A percentile compares a stretch with the other conserved stretches of the same genome.
Evolutionary conservation across 2,797 vertebrate species (phyloP).

Genomic region (Simalia tracyae): DNA sequence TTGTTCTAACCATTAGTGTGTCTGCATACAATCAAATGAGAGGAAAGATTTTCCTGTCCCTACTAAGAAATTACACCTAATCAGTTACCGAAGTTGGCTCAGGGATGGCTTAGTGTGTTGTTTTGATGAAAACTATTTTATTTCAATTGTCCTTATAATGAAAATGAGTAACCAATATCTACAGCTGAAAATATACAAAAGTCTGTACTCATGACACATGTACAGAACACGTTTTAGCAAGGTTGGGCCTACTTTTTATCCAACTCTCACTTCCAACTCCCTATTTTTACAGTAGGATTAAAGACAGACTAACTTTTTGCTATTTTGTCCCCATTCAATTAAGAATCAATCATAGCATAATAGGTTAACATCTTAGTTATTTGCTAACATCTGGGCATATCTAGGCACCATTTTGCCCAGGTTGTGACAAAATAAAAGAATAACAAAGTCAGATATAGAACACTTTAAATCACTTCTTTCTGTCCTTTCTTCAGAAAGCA

Average conservation of each 20-base stretch:
- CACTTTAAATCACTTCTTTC: too few relatives aligned
- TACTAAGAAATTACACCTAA: slow-evolving; percentile 23
- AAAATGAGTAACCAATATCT: background rate
- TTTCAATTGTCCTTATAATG: slow-evolving; percentile 29
- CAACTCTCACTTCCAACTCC: background rate
- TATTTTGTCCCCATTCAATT: too few relatives aligned
- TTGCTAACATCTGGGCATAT: too few relatives aligned
- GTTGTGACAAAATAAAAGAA: too few relatives aligned
- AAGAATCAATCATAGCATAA: too few relatives aligned
- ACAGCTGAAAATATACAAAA: slow-evolving; percentile 15
- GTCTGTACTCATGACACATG: slow-evolving; percentile 14
- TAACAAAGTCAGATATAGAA: too few relatives aligned
- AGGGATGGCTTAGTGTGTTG: slow-evolving; percentile 16
- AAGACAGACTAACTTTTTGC: background rate
- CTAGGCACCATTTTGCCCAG: too few relatives aligned
- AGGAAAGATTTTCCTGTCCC: slow-evolving; percentile 23
- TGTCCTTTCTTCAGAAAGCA: too few relatives aligned
- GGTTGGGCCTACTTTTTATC: background rate
- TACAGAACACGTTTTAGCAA: background rate
- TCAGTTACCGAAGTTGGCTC: slow-evolving; percentile 11
- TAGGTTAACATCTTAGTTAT: too few relatives aligned
- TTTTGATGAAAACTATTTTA: slow-evolving; percentile 10
- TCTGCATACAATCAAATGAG: slow-evolving; percentile 44
- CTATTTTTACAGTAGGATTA: background rate
- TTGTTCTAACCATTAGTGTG: slow-evolving; percentile 57